These are phyloP conservation scores for Helogale parvula DNA, from an alignment of 2,113 vertebrate genomes.

Conservation along the genomic window DNA sequence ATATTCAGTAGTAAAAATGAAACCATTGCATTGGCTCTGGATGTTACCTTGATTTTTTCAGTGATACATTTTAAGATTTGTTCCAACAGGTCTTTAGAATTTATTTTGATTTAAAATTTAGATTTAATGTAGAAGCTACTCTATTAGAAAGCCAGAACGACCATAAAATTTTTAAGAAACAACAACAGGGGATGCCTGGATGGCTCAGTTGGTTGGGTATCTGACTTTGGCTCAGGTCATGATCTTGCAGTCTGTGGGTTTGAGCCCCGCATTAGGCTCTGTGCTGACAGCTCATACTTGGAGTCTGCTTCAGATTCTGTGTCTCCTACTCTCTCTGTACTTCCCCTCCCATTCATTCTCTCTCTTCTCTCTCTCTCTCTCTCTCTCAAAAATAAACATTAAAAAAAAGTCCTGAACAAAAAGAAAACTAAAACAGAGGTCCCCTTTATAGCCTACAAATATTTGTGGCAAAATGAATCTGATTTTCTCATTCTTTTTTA, in stretches of 20 bases:
- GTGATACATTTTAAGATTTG: not conserved
- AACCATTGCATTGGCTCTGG: not conserved
- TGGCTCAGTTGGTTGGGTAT: too few species aligned
- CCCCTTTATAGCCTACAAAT: not conserved
- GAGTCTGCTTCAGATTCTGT: too few species aligned
- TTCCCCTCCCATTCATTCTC: too few species aligned
- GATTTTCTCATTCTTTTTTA: not conserved
- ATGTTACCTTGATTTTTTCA: not conserved
- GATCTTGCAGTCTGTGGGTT: too few species aligned
- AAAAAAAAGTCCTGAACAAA: too few species aligned
- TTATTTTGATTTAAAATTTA: conserved; percentile 23
- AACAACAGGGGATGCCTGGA: too few species aligned
- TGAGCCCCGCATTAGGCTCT: too few species aligned
- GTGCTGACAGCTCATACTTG: too few species aligned
- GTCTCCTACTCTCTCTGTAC: too few species aligned
- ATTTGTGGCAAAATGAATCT: not conserved
- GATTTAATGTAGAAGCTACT: not conserved
- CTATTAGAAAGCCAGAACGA: not conserved
- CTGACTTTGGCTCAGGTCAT: too few species aligned
- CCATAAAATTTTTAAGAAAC: not conserved
- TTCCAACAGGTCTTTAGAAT: not conserved
- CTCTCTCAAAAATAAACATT: too few species aligned
- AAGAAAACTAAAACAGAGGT: not conserved
- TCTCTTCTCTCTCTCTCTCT: too few species aligned
- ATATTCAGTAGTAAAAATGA: not conserved